Percentiles rank a stretch among this genome's conserved stretches.
Evolutionary conservation across 1,140 invertebrate genomes (phyloP).

Genomic region (Rhopalosiphum padi): DNA sequence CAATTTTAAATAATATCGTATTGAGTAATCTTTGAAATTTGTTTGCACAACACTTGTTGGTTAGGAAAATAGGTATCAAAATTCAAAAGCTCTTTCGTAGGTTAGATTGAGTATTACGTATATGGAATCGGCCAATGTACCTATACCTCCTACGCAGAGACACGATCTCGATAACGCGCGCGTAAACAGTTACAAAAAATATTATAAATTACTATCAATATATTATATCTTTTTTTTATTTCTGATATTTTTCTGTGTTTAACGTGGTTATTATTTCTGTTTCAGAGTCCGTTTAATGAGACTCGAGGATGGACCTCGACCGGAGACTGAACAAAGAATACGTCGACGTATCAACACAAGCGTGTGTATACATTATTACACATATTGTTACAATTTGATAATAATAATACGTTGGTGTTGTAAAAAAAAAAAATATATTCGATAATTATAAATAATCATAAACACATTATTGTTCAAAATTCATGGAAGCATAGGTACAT

Average conservation of each 20-base stretch:
- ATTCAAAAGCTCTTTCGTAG: too few species aligned
- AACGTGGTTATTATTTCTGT: neutral
- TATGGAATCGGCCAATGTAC: too few species aligned
- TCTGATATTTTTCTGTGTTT: neutral
- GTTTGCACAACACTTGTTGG: too few species aligned
- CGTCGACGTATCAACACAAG: neutral
- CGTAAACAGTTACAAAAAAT: neutral
- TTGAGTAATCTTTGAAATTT: too few species aligned
- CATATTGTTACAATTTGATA: neutral
- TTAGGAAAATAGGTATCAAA: too few species aligned
- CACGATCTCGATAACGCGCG: neutral
- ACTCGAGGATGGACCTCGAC: neutral
- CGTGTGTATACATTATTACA: neutral
- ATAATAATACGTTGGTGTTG: neutral
- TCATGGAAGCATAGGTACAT: neutral
- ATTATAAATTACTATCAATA: neutral
- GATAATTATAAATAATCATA: neutral
- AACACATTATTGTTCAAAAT: neutral
- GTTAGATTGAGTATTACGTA: too few species aligned
- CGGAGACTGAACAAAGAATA: conserved; percentile 31
- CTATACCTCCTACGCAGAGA: too few species aligned
- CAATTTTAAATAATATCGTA: too few species aligned
- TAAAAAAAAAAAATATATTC: neutral
- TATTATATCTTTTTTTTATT: neutral
- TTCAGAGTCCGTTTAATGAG: conserved; percentile 23